These are phyloP conservation scores for Phalacrocorax brasilianus DNA, from an alignment of 2,113 vertebrate species.

Conservation along the genomic window DNA sequence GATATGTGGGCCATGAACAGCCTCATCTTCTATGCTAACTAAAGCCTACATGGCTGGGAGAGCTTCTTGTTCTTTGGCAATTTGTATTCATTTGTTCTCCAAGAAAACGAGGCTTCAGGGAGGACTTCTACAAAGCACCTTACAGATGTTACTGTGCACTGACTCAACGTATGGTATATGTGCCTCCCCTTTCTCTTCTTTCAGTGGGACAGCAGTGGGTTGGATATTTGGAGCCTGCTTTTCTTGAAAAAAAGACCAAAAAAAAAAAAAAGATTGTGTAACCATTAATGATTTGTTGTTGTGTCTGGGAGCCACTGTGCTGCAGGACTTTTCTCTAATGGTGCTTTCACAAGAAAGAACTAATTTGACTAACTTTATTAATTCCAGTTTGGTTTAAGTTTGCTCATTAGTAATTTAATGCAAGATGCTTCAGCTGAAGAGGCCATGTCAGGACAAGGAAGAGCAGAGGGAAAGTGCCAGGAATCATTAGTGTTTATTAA, in stretches of 20 bases:
- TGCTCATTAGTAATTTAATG: conserved; percentile 69
- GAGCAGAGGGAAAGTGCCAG: conserved; percentile 56
- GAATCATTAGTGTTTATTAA: conserved; percentile 66
- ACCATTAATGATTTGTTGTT: conserved; percentile 45
- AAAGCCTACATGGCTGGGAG: not conserved
- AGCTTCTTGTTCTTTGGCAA: not conserved
- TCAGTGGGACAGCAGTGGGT: not conserved
- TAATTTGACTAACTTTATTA: conserved; percentile 62
- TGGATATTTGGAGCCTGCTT: not conserved
- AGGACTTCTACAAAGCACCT: not conserved
- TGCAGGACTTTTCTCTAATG: conserved; percentile 45
- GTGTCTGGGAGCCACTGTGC: conserved; percentile 40
- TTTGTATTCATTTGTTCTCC: conserved; percentile 13
- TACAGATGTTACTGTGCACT: not conserved
- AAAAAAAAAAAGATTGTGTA: not conserved
- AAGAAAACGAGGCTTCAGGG: not conserved
- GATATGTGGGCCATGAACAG: not conserved
- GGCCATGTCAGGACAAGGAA: conserved; percentile 49
- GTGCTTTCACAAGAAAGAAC: conserved; percentile 35
- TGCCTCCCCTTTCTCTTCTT: not conserved
- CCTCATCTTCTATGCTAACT: not conserved
- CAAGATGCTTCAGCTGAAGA: conserved; percentile 58
- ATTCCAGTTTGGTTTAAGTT: conserved; percentile 70
- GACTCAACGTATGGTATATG: not conserved
- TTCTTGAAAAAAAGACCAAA: not conserved